Base-by-base conservation (phyloP, 2,113 vertebrate genomes). In the Callaeas wilsoni region DNA sequence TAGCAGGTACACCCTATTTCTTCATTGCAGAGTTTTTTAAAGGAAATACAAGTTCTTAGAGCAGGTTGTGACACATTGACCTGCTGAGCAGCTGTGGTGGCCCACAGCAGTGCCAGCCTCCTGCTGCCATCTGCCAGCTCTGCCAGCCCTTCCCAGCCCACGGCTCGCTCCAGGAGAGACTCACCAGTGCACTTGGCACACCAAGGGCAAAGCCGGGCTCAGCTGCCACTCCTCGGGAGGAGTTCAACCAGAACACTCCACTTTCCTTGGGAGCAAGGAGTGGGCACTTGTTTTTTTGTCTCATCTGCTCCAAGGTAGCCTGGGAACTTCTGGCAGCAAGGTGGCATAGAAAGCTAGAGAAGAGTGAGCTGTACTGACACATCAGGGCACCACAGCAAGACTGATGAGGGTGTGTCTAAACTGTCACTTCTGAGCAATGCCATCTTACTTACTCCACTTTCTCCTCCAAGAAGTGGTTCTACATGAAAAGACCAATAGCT, bases 161-260 rank as follows among this genome's bases (percentile, higher is more conserved):
- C 8, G 3, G 35, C 44, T 6, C 2, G 0, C 53, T 25, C 23
- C 2, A 0, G 30, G 10, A 67, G 13, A 27, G 70, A 67, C 16
- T 8, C 46, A 10, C 19, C 37, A 10, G 8, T 1, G 12, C 18
- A 1, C 26, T 25, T 13, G 0, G 18, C 25, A 20, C 77, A 7
- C 9, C 37, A 4, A 7, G 32, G 71, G 52, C 46, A 80, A 25
- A 35, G 62, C 5, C 7, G 7, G 37, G 50, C 50, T 41, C 79
- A 53, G 70, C 41, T 60, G 50, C 29, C 29, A 6, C 23, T 20
- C 25, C 27, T 13, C 13, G 4, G 3, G 7, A 9, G 2, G 18
- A 26, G 11, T 5, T 42, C 12, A 53, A 44, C n/a, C 64, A 77
- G 46, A 11, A 13, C 18, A 1, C 16, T 20, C 15, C 56, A 12